Evolutionary conservation across 1,140 invertebrate species (phyloP).

Genomic region (Myzus persicae): DNA sequence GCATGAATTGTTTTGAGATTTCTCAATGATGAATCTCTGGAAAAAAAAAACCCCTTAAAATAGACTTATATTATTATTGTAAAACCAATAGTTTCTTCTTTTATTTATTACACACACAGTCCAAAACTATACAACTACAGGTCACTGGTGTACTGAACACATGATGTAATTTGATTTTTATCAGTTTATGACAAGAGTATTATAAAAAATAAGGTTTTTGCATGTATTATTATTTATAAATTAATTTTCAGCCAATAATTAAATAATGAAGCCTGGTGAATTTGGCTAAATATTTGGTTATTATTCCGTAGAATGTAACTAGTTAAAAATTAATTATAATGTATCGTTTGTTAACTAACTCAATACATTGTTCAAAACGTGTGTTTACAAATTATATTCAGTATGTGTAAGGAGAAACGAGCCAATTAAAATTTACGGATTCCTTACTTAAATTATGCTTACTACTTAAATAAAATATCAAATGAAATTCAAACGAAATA

Average conservation of each 20-base stretch:
- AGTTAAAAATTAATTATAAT: slow-evolving; percentile 12
- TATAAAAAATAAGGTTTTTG: not conserved
- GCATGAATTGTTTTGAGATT: not conserved
- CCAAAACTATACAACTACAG: not conserved
- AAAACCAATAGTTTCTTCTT: not conserved
- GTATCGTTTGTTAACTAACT: not conserved
- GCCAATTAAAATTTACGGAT: not conserved
- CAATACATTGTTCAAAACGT: not conserved
- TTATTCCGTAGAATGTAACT: not conserved
- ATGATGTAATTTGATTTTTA: not conserved
- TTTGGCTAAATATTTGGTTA: not conserved
- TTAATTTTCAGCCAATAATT: not conserved
- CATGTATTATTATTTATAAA: not conserved
- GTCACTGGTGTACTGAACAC: not conserved
- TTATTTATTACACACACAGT: not conserved
- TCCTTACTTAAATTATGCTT: not conserved
- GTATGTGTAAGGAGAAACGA: not conserved
- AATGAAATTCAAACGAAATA: not conserved
- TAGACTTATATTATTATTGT: not conserved
- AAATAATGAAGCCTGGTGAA: not conserved
- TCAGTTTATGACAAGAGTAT: not conserved
- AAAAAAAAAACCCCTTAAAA: not conserved
- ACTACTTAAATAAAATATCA: not conserved
- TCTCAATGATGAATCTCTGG: not conserved
- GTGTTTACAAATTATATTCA: not conserved